Percentiles rank a stretch among this genome's conserved stretches.
phyloP scores from a whole-genome alignment of 2,113 vertebrate species.

The Xiphophorus couchianus region DNA sequence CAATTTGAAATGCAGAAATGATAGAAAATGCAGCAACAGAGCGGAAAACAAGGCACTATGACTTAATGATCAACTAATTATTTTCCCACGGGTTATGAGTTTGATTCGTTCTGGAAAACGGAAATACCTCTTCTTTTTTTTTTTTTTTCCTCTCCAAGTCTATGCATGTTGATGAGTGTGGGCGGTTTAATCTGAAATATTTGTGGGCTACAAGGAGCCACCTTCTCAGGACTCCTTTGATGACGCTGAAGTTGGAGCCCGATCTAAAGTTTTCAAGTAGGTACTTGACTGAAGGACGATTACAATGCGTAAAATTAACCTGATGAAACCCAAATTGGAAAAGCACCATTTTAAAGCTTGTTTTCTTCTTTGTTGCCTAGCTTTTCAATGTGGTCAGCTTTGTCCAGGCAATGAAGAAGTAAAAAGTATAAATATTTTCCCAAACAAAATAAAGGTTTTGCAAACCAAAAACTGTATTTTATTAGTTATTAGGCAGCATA shows the following conservation, averaged over 20 bases:
- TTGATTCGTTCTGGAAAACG: background rate
- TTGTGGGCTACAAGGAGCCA: constrained; percentile 9
- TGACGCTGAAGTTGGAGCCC: background rate
- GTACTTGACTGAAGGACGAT: background rate
- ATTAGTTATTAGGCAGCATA: too few relatives aligned
- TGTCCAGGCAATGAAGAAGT: background rate
- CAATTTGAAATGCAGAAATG: constrained; percentile 23
- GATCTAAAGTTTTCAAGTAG: background rate
- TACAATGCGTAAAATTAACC: background rate
- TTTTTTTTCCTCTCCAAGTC: too few relatives aligned
- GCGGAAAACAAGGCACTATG: constrained; percentile 12
- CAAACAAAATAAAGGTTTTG: too few relatives aligned
- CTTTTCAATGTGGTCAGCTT: background rate
- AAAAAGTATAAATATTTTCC: too few relatives aligned
- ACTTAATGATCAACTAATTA: background rate
- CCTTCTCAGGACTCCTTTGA: background rate
- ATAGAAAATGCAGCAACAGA: constrained; percentile 57
- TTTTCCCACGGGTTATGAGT: background rate
- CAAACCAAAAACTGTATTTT: too few relatives aligned
- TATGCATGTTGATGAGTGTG: constrained; percentile 4
- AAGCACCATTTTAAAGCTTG: too few relatives aligned
- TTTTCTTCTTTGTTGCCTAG: too few relatives aligned
- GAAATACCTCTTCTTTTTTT: too few relatives aligned
- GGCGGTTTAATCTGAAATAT: constrained; percentile 26
- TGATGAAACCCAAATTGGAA: background rate